These are phyloP conservation scores for Pogonocherus hispidulus DNA, from an alignment of 2,888 invertebrate species.

Conservation along the genomic window DNA sequence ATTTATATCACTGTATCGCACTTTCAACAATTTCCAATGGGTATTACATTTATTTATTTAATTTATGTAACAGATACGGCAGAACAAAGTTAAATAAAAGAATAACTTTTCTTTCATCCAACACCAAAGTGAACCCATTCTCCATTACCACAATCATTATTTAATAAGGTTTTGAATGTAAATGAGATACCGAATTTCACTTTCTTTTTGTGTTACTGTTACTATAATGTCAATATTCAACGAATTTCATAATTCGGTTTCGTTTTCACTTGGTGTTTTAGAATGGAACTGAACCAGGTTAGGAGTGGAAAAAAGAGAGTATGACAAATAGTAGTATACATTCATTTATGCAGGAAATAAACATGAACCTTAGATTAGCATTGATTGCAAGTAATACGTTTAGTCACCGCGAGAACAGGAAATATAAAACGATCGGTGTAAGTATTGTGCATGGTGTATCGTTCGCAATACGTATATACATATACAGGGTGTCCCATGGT, in stretches of 20 bases:
- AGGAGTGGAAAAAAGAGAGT: slow-evolving; percentile 9
- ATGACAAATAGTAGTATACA: neutral
- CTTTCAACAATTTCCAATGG: neutral
- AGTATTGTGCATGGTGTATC: too few relatives aligned
- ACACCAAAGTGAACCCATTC: neutral
- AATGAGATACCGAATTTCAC: slow-evolving; percentile 33
- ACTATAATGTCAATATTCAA: slow-evolving; percentile 24
- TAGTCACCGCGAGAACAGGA: too few relatives aligned
- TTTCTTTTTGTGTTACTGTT: slow-evolving; percentile 29
- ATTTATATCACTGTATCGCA: neutral
- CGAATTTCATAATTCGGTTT: slow-evolving; percentile 32
- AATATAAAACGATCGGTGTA: too few relatives aligned
- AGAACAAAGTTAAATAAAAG: neutral
- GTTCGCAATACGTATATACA: too few relatives aligned
- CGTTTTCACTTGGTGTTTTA: slow-evolving; percentile 28
- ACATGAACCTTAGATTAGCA: neutral
- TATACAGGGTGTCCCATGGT: too few relatives aligned
- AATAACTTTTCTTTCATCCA: neutral
- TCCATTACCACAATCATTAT: slow-evolving; percentile 25
- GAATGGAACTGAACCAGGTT: slow-evolving; percentile 23
- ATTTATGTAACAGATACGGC: neutral
- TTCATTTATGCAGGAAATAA: neutral
- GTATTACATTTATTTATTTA: neutral
- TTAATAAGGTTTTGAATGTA: slow-evolving; percentile 28
- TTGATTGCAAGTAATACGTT: too few relatives aligned